Conservation (phyloP, 2,888 invertebrate species). For the Torymus tubicola region DNA sequence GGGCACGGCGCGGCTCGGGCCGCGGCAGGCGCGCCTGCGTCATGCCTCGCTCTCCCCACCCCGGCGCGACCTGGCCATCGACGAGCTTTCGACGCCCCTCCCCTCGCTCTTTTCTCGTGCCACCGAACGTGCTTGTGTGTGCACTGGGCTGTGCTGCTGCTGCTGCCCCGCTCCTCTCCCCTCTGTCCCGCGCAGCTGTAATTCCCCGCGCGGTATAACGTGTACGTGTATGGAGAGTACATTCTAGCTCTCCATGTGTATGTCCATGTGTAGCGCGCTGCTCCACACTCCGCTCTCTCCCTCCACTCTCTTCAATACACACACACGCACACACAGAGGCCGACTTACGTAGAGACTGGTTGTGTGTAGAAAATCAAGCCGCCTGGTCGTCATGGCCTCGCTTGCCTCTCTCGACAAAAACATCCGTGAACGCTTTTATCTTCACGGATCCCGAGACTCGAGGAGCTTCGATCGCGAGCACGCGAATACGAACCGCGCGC, state of each 20-base stretch:
- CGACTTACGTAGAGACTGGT: too few relatives aligned
- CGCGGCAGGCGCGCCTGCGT: conserved; percentile 48
- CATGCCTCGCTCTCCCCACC: too few relatives aligned
- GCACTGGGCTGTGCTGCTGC: conserved; percentile 2
- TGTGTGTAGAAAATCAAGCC: conserved; percentile 18
- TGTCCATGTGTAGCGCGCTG: conserved; percentile 33
- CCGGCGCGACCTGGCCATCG: too few relatives aligned
- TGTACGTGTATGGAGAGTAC: conserved; percentile 29
- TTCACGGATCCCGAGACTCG: conserved; percentile 63
- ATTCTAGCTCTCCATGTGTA: conserved; percentile 32
- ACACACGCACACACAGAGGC: conserved; percentile 50
- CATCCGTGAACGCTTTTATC: conserved; percentile 69
- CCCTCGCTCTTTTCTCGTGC: background rate
- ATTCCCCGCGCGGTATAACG: conserved; percentile 47
- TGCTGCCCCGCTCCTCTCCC: conserved; percentile 33
- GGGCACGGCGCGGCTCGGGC: conserved; percentile 12
- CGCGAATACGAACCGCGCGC: too few relatives aligned
- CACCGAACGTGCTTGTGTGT: background rate
- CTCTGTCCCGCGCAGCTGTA: conserved; percentile 44
- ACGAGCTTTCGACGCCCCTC: conserved; percentile 72
- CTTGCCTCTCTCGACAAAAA: conserved; percentile 62
- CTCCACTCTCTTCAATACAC: conserved; percentile 55
- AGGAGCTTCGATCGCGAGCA: too few relatives aligned
- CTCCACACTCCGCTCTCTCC: background rate
- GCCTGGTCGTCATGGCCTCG: conserved; percentile 66